These are phyloP conservation scores for Trachelus tabidus DNA, from an alignment of 2,888 invertebrate species.

Conservation along the genomic window DNA sequence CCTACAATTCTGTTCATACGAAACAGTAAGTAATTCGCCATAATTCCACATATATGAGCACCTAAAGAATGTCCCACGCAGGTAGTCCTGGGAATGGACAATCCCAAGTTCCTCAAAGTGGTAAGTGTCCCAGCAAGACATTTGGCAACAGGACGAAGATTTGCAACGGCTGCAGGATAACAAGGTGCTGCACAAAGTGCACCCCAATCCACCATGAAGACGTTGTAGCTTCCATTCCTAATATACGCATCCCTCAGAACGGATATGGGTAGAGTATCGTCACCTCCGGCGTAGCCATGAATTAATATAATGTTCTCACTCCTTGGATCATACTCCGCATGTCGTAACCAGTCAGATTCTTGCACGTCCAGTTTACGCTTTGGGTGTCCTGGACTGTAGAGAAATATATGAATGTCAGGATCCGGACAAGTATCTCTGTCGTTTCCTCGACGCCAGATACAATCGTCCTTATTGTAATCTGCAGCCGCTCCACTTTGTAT, in stretches of 20 bases:
- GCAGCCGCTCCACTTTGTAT: slow-evolving; percentile 64
- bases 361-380: slow-evolving; percentile 46
- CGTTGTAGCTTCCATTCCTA: slow-evolving; percentile 79
- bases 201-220: slow-evolving; percentile 85
- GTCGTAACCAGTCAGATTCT: slow-evolving; percentile 79
- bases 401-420: slow-evolving; percentile 73
- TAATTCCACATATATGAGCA: slow-evolving; percentile 81
- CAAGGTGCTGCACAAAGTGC: slow-evolving; percentile 76
- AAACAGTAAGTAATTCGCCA: slow-evolving; percentile 79
- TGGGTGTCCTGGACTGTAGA: slow-evolving; percentile 73
- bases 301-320: slow-evolving; percentile 78
- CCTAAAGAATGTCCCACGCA: slow-evolving; percentile 85
- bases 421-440: slow-evolving; percentile 79
- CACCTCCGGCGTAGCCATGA: slow-evolving; percentile 84
- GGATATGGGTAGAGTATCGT: slow-evolving; percentile 77
- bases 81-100: slow-evolving; percentile 74
- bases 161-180: slow-evolving; percentile 81
- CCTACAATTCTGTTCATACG: slow-evolving; percentile 80
- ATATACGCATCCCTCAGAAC: slow-evolving; percentile 82
- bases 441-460: slow-evolving; percentile 75
- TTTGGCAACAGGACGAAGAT: slow-evolving; percentile 77
- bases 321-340: slow-evolving; percentile 76
- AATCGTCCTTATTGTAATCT: slow-evolving; percentile 75
- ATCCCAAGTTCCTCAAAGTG: slow-evolving; percentile 73
- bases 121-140: slow-evolving; percentile 77